A percentile compares a stretch with the other conserved stretches of the same genome.
phyloP scores from a whole-genome alignment of 2,888 invertebrate genomes.

The Bimastos eiseni region DNA sequence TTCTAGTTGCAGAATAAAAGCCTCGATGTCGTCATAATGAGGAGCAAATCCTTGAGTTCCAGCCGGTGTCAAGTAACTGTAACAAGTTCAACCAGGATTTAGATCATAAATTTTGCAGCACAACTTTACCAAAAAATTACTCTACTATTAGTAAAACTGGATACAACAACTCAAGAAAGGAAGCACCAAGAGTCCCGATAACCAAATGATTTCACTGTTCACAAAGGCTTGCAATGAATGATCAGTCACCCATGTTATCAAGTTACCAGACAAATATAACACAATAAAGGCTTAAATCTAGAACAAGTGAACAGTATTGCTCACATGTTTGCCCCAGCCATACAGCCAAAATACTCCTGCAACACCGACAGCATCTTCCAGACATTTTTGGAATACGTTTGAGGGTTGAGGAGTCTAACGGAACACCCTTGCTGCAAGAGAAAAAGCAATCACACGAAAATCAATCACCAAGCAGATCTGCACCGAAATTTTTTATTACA shows the following conservation, averaged over 20 bases:
- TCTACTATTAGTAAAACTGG: not conserved
- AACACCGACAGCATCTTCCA: constrained; percentile 72
- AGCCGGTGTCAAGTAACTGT: constrained; percentile 85
- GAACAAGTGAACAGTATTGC: constrained; percentile 40
- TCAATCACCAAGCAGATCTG: not conserved
- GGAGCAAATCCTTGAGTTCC: constrained; percentile 97
- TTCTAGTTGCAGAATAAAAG: constrained; percentile 92
- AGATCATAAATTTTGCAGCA: not conserved
- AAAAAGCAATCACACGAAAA: too few species aligned
- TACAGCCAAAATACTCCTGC: constrained; percentile 89
- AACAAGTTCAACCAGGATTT: not conserved
- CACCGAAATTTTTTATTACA: too few species aligned
- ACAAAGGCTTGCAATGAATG: not conserved
- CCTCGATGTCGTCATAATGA: constrained; percentile 98
- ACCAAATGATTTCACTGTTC: not conserved
- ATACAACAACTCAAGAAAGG: not conserved
- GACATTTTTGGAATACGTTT: constrained; percentile 72
- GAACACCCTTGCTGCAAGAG: constrained; percentile 78
- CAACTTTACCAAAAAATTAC: not conserved
- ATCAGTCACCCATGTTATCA: not conserved
- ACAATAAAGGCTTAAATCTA: not conserved
- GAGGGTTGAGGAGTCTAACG: constrained; percentile 85
- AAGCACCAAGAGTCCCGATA: not conserved
- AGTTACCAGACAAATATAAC: not conserved
- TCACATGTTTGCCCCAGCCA: constrained; percentile 88